A percentile compares a stretch with the other conserved stretches of the same genome.
Evolutionary conservation across 2,888 invertebrate species (phyloP).

Genomic region (Oligia fasciuncula): DNA sequence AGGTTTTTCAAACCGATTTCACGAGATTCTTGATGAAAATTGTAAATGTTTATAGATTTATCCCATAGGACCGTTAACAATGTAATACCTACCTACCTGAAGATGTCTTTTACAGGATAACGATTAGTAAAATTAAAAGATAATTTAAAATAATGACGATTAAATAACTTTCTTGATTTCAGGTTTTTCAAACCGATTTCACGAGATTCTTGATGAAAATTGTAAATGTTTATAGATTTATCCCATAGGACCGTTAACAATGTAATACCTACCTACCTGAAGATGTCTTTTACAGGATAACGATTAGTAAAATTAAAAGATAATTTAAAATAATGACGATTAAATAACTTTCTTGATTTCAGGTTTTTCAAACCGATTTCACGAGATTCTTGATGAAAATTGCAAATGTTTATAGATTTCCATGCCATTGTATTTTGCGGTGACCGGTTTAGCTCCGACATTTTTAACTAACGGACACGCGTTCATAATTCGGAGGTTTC

Average conservation of each 20-base stretch:
- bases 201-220: neutral
- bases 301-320: neutral
- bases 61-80: too few species aligned
- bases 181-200: neutral
- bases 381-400: neutral
- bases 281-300: neutral
- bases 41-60: constrained; percentile 19
- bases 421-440: constrained; percentile 3
- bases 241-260: too few species aligned
- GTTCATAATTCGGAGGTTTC: constrained; percentile 32
- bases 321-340: neutral
- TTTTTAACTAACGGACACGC: constrained; percentile 30
- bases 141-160: neutral
- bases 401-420: constrained; percentile 19
- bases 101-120: neutral
- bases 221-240: constrained; percentile 19
- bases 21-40: neutral
- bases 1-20: neutral
- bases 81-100: neutral
- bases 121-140: neutral
- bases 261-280: neutral
- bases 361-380: neutral
- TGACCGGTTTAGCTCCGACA: constrained; percentile 24
- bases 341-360: neutral
- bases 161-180: neutral